Percentiles rank a stretch among this genome's conserved stretches.
phyloP scores from a whole-genome alignment of 2,113 vertebrate genomes.

The Alaudala cheleensis region DNA sequence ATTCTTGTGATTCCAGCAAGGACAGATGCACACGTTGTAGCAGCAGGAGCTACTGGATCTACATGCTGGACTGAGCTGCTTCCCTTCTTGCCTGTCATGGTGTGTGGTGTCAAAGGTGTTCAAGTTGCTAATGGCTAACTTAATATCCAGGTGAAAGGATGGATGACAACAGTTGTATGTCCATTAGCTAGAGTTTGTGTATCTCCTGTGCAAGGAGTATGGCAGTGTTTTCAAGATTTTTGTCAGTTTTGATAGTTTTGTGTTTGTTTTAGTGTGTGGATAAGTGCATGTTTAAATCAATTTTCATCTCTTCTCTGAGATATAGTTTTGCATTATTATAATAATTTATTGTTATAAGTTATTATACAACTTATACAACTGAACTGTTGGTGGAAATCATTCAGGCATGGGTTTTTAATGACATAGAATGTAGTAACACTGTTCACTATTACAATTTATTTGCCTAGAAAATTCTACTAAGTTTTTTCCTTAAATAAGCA shows the following conservation, averaged over 20 bases:
- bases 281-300: not conserved
- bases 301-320: not conserved
- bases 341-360: not conserved
- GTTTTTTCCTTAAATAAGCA: not conserved
- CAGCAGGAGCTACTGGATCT: not conserved
- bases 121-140: not conserved
- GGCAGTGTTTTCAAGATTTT: not conserved
- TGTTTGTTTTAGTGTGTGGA: not conserved
- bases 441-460: not conserved
- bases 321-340: not conserved
- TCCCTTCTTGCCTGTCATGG: rapidly evolving
- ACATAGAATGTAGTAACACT: not conserved
- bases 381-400: not conserved
- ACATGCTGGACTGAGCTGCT: rapidly evolving
- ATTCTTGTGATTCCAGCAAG: not conserved
- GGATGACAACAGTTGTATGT: not conserved
- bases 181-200: not conserved
- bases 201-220: not conserved
- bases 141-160: not conserved
- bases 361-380: not conserved
- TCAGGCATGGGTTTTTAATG: not conserved
- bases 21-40: rapidly evolving
- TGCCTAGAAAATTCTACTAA: not conserved
- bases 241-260: not conserved
- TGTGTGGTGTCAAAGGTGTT: not conserved